Evolutionary conservation across 2,113 vertebrate species (phyloP).

Genomic region (Corythaeola cristata): DNA sequence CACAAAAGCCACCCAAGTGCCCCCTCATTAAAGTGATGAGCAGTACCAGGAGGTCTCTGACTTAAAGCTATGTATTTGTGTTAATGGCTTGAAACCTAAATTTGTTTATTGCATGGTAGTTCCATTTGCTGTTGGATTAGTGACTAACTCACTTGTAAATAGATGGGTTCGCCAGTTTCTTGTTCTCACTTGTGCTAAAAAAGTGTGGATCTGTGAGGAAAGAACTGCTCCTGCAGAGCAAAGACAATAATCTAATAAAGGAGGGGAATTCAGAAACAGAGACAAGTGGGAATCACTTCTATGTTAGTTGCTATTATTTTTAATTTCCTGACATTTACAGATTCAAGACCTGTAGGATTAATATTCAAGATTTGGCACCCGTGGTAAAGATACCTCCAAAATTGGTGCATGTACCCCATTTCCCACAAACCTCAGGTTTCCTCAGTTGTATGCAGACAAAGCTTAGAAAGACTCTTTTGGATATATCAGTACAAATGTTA

Average conservation of each 20-base stretch:
- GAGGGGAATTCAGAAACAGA: not conserved
- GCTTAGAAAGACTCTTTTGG: not conserved
- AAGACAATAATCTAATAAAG: not conserved
- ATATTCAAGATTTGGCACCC: not conserved
- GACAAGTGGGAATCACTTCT: not conserved
- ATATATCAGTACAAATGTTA: not conserved
- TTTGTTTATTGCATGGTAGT: not conserved
- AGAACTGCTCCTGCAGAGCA: not conserved
- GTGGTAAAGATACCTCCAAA: not conserved
- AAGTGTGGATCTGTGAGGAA: not conserved
- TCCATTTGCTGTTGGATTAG: not conserved
- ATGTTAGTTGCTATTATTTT: not conserved
- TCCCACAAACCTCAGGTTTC: not conserved
- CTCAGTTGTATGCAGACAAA: not conserved
- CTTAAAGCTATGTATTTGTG: not conserved
- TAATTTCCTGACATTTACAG: not conserved
- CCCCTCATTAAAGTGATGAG: not conserved
- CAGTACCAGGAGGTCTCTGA: not conserved
- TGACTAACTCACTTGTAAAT: not conserved
- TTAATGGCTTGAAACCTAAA: not conserved
- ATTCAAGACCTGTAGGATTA: not conserved
- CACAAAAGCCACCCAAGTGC: not conserved
- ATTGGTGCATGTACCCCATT: not conserved
- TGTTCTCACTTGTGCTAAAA: not conserved
- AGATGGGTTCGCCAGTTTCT: not conserved